Evolutionary conservation across 2,797 vertebrate genomes (phyloP).

Genomic region (Emys orbicularis): DNA sequence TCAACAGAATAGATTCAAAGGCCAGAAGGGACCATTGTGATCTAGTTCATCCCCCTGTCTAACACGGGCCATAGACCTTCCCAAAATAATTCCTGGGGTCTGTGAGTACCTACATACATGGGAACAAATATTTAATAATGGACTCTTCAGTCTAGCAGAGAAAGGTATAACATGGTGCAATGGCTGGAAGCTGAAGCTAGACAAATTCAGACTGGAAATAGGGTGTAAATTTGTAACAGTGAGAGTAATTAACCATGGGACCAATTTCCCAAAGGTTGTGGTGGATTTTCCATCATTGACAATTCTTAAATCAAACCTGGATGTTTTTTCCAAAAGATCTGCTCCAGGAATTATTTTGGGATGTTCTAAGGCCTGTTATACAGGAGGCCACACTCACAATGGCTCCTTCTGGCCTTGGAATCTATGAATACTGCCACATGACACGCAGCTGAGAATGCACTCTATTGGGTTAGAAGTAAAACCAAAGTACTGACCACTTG

Average conservation of each 20-base stretch:
- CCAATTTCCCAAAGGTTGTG: neutral
- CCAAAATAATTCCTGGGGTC: neutral
- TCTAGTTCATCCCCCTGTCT: neutral
- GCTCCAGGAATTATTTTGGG: neutral
- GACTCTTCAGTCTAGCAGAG: neutral
- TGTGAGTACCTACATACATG: neutral
- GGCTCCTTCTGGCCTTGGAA: neutral
- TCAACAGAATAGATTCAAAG: neutral
- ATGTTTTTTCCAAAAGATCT: neutral
- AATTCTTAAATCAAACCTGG: too few relatives aligned
- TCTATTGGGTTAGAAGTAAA: neutral
- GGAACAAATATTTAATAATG: neutral
- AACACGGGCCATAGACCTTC: neutral
- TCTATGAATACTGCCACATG: neutral
- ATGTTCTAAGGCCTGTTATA: neutral
- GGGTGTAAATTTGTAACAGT: neutral
- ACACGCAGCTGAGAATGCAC: neutral
- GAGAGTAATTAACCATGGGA: neutral
- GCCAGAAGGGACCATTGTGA: neutral
- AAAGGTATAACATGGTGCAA: neutral
- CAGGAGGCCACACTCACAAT: neutral
- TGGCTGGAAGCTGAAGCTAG: neutral
- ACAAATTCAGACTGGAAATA: neutral
- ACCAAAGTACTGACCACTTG: neutral
- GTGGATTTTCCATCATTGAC: neutral